Base-by-base conservation (phyloP, 2,113 vertebrate genomes). In the Ictalurus punctatus region DNA sequence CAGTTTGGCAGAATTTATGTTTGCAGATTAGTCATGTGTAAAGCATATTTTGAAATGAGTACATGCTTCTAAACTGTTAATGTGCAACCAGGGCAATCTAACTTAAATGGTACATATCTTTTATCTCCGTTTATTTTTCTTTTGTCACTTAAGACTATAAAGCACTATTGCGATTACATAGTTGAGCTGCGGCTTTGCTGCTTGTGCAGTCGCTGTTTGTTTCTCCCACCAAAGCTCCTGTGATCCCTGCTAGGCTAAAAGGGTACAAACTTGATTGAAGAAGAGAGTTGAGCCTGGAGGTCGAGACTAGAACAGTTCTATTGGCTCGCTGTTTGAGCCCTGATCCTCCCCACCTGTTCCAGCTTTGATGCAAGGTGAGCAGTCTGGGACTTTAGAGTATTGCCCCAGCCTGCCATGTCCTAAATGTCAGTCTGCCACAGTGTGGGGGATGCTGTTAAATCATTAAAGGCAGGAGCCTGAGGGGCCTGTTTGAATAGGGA, bases 291-390 rank as follows among this genome's bases (percentile, higher is more conserved):
- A 88, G 84, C 34, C 30, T 58, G 2, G 30, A 59, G 79, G 67
- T 88, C 76, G 17, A 85, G 69, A 73, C 84, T 80, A 74, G n/a
- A 79, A 63, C 40, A 71, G 65, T 76, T 83, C 84, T 86, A 59
- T 85, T 76, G 85, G 27, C 58, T 25, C 16, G 17, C 40, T 10
- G 8, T 76, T 86, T 90, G 83, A 79, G 69, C 34, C 1, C 6
- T 89, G 83, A 86, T 83, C 23, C 78, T 76, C 34, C 63, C 48
- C 74, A 85, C 44, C 87, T 90, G 65, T 67, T 78, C n/a, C 69
- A 37, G 78, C 81, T 88, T 83, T 76, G 67, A 88, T 61, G 67
- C 23, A 84, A 69, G 59, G 80, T 65, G 34, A 79, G 85, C 52
- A 14, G 87, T 48, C 59, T 40, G 52, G 34, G 7, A 65, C 34